A percentile compares a stretch with the other conserved stretches of the same genome.
Evolutionary conservation across 1,140 invertebrate genomes (phyloP).

Genomic region (Triops longicaudatus): DNA sequence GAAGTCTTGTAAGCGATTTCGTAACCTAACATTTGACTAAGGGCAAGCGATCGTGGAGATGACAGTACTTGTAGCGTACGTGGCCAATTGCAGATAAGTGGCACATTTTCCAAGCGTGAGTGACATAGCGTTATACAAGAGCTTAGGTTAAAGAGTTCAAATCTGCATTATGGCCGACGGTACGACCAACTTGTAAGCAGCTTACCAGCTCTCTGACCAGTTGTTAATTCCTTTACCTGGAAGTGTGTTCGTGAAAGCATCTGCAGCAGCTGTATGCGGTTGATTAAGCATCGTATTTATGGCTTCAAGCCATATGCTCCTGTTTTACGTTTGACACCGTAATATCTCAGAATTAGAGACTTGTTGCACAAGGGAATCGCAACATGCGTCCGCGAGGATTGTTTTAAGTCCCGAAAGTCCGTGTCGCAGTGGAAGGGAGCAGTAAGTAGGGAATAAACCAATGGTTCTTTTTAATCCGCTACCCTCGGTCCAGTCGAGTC

Average conservation of each 20-base stretch:
- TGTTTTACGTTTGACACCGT: neutral
- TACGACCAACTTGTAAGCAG: neutral
- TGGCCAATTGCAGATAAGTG: too few species aligned
- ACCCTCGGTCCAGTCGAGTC: neutral
- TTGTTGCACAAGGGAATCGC: neutral
- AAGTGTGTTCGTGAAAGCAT: neutral
- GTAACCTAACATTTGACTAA: too few species aligned
- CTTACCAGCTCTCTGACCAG: neutral
- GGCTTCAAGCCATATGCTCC: neutral
- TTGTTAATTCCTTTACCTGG: slow-evolving; percentile 12
- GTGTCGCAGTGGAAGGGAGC: neutral
- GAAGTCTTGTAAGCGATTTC: too few species aligned
- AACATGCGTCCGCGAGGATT: neutral
- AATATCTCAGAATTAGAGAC: neutral
- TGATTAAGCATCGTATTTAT: slow-evolving; percentile 11
- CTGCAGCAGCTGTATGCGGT: slow-evolving; percentile 6
- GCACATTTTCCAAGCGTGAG: too few species aligned
- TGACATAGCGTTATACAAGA: too few species aligned
- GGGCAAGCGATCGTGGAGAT: too few species aligned
- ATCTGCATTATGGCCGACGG: neutral
- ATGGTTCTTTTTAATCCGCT: neutral
- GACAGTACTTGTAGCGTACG: too few species aligned
- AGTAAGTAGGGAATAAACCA: neutral
- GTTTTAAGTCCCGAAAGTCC: neutral
- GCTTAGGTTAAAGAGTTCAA: slow-evolving; percentile 1